Conservation (phyloP, 1,140 invertebrate genomes). For the Zaprionus kolodkinae region DNA sequence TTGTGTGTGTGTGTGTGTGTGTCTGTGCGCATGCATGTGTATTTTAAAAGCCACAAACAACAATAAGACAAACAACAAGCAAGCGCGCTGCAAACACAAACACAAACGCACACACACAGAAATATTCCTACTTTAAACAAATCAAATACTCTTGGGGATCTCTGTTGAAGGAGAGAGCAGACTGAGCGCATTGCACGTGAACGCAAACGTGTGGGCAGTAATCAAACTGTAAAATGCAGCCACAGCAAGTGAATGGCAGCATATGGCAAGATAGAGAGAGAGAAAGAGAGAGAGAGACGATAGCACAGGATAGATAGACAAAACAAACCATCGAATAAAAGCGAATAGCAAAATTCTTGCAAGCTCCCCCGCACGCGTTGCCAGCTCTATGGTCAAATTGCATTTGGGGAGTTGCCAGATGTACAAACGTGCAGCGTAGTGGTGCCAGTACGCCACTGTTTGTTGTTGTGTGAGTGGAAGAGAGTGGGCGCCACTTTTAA, state of each 20-base stretch:
- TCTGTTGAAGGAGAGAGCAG: conserved; percentile 14
- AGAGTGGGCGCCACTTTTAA: conserved; percentile 42
- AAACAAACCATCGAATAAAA: background rate
- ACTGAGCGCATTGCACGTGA: conserved; percentile 63
- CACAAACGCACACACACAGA: conserved; percentile 24
- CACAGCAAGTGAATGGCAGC: conserved; percentile 56
- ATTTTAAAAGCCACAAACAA: conserved; percentile 48
- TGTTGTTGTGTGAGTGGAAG: background rate
- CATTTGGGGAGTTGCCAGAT: conserved; percentile 50
- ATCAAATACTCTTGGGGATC: conserved; percentile 52
- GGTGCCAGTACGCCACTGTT: background rate
- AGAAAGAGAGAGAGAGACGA: background rate
- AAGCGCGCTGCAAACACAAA: conserved; percentile 40
- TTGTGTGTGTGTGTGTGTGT: conserved; percentile 24
- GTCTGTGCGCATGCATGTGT: conserved; percentile 10
- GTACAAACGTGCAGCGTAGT: conserved; percentile 1
- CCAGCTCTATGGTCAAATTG: conserved; percentile 43
- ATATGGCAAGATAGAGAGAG: background rate
- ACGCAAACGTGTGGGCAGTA: conserved; percentile 64
- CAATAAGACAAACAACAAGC: conserved; percentile 36
- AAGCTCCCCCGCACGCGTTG: conserved; percentile 16
- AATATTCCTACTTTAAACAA: conserved; percentile 68
- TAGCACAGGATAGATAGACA: conserved; percentile 8
- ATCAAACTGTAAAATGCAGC: conserved; percentile 67
- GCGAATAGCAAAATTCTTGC: conserved; percentile 19